phyloP scores from a whole-genome alignment of 2,113 vertebrate species.

The Phylloscopus trochiloides region DNA sequence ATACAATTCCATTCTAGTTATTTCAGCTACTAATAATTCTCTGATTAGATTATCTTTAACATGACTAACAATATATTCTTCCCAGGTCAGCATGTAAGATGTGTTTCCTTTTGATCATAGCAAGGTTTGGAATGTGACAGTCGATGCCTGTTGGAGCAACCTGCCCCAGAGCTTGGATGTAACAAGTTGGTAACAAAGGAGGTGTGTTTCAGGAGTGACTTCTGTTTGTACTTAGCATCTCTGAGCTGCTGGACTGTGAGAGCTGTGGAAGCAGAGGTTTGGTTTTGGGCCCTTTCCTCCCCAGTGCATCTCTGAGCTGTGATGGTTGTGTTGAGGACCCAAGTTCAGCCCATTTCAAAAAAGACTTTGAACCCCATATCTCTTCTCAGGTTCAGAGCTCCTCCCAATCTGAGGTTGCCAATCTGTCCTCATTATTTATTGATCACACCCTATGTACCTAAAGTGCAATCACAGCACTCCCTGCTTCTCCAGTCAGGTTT shows the following conservation, averaged over 20 bases:
- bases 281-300: neutral
- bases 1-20: neutral
- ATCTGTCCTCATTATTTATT: neutral
- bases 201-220: neutral
- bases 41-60: neutral
- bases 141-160: neutral
- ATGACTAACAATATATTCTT: neutral
- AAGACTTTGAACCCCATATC: neutral
- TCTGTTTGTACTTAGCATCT: neutral
- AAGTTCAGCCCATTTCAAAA: neutral
- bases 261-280: neutral
- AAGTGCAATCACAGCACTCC: neutral
- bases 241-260: neutral
- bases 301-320: neutral
- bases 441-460: neutral
- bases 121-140: neutral
- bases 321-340: fast-evolving
- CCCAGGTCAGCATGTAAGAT: neutral
- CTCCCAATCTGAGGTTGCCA: neutral
- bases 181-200: neutral
- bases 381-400: neutral
- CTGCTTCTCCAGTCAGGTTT: neutral
- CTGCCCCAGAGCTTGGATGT: neutral
- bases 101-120: neutral
- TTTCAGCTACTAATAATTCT: neutral